Evolutionary conservation across 2,888 invertebrate genomes (phyloP), one percentile per base, ranked within the genome.

Genomic region (Agrochola lota): DNA sequence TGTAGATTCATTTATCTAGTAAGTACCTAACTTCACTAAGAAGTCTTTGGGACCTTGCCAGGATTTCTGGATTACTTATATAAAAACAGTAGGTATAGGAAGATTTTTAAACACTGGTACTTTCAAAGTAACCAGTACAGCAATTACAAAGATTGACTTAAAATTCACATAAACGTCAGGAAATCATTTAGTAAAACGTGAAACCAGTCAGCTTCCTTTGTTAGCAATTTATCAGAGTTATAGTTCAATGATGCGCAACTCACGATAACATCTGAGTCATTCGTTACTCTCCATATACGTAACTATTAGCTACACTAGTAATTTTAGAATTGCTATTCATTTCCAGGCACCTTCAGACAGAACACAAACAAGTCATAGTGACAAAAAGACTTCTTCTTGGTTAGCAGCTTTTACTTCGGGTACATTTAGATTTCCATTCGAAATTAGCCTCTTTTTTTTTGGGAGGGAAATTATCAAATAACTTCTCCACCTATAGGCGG

Each of bases 151-250:
- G 12, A 77, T 49, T 64, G 46, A 46, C n/a, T 62, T 52, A 64
- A 69, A 64, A 69, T 71, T 68, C 49, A 62, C 71, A 62, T 74
- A 71, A 68, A 57, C 43, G 63, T 77, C 68, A 78, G 73, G 76
- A 84, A 76, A 78, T 80, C 75, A 55, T 74, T 71, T 68, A 78
- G 72, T 72, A 78, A 89, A 87, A 77, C 70, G 77, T 85, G 71
- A 77, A 79, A 52, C 57, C 68, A 74, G 77, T 63, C 57, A 59
- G 63, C 71, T 71, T 83, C 80, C 72, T 82, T 77, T 76, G 69
- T 87, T 84, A 78, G 78, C 71, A 78, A 85, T 89, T 87, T 85
- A 83, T 83, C 89, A 81, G 81, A 64, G 87, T 77, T 83, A 81
- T 71, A 83, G 87, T 85, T 89, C 89, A 87, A 82, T 89, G 84